These are phyloP conservation scores for Pilophorus perplexus DNA, from an alignment of 2,888 invertebrate species.

Conservation along the genomic window DNA sequence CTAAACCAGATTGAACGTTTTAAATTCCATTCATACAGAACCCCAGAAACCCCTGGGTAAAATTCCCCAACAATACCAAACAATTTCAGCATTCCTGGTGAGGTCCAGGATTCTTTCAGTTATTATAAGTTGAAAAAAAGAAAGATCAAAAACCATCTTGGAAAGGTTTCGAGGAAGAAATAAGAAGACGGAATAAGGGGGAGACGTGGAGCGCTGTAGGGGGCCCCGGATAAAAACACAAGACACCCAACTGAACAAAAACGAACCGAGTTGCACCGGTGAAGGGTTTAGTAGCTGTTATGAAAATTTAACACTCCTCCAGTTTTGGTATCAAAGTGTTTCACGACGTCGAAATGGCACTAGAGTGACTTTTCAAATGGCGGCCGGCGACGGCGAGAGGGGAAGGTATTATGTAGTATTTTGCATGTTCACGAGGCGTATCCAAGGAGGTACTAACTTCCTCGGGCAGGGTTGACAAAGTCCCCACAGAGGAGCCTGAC, in stretches of 20 bases:
- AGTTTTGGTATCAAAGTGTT: conserved; percentile 2
- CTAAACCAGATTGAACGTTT: too few relatives aligned
- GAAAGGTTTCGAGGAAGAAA: not conserved
- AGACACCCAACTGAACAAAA: conserved; percentile 18
- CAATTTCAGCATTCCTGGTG: too few relatives aligned
- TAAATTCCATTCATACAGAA: too few relatives aligned
- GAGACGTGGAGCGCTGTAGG: not conserved
- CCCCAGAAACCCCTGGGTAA: too few relatives aligned
- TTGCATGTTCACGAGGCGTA: conserved; percentile 24
- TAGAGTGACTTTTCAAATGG: conserved; percentile 3
- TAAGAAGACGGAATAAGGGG: not conserved
- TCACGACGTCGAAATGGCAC: conserved; percentile 15
- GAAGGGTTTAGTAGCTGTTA: conserved; percentile 24
- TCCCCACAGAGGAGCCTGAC: conserved; percentile 5
- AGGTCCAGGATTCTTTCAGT: too few relatives aligned
- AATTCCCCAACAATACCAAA: too few relatives aligned
- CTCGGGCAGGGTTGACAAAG: too few relatives aligned
- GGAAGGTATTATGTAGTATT: conserved; percentile 14
- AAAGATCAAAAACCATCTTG: not conserved
- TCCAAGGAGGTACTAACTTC: too few relatives aligned
- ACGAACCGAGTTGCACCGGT: not conserved
- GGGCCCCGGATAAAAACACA: conserved; percentile 6
- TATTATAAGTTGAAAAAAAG: not conserved
- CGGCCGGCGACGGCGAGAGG: not conserved
- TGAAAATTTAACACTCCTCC: conserved; percentile 18